A percentile compares a stretch with the other conserved stretches of the same genome.
Conservation (phyloP, 1,140 invertebrate genomes). For the Papilio polytes region DNA sequence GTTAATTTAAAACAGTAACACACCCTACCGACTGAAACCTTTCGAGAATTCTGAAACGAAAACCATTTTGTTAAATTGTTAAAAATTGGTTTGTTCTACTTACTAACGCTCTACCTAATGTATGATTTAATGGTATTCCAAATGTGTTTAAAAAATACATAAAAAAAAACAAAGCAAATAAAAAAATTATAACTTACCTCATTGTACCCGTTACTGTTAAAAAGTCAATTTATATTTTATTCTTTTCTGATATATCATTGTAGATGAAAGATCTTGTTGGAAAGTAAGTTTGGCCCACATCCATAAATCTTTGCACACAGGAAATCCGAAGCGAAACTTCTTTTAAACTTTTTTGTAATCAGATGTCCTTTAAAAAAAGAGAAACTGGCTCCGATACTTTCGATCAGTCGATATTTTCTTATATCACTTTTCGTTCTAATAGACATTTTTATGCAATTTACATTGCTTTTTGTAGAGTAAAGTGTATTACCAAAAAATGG, state of each 20-base stretch:
- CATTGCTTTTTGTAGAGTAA: background rate
- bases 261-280: background rate
- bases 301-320: constrained; percentile 20
- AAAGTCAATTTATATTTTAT: background rate
- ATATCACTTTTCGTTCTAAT: background rate
- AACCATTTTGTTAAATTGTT: too few species aligned
- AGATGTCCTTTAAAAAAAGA: background rate
- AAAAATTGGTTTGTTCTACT: too few species aligned
- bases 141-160: background rate
- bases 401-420: background rate
- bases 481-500: too few species aligned
- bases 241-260: background rate
- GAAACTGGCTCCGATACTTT: background rate
- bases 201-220: background rate
- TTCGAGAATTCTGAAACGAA: too few species aligned
- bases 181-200: too few species aligned
- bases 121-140: too few species aligned
- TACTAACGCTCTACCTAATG: too few species aligned
- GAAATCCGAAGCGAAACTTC: background rate
- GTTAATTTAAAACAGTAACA: too few species aligned
- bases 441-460: too few species aligned
- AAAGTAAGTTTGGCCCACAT: constrained; percentile 24
- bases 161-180: background rate
- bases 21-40: too few species aligned
- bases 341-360: constrained; percentile 21